Evolutionary conservation across 2,888 invertebrate genomes (phyloP), one percentile per base, ranked within the genome.

Genomic region (Calephelis perditalis): DNA sequence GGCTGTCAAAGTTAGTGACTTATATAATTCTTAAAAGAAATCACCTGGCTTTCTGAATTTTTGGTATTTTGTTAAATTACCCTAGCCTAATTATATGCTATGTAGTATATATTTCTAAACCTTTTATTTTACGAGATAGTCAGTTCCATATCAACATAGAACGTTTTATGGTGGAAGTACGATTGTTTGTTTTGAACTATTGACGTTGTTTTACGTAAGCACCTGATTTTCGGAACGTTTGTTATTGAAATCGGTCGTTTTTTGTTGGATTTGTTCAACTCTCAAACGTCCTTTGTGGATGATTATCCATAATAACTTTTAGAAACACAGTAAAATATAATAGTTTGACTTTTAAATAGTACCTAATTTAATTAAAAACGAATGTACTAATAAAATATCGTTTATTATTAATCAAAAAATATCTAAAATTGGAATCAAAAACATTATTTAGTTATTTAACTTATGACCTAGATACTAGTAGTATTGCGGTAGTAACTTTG

Each of bases 71-170:
- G 37, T 37, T 37, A 37, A 0, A 37, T 2, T 7, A 37, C 7
- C 5, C 7, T 2, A 37, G 37, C 6, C 37, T 37, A 7, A 37
- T 37, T 37, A 37, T 7, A 37, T 37, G 7, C 37, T 37, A 7
- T 7, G 7, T 55, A 37, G 55, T 12, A 37, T 12, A 55, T 11
- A 36, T 55, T 9, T 55, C 26, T 26, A 15, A n/a, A 7, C 26
- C 12, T 35, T 55, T 55, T 55, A 55, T n/a, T 55, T 55, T 7
- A 56, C 56, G 5, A 5, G 12, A 56, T 43, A 56, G 56, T 56
- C 43, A n/a, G 56, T 56, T 56, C 44, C 12, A n/a, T 56, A 56
- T 56, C 15, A 56, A 56, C 56, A 56, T 56, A 56, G 56, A 43
- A 56, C 56, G 8, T 56, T 56, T 56, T 43, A 56, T 56, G 56